Evolutionary conservation across 2,888 invertebrate species (phyloP).

Genomic region (Mythimna lalbum): DNA sequence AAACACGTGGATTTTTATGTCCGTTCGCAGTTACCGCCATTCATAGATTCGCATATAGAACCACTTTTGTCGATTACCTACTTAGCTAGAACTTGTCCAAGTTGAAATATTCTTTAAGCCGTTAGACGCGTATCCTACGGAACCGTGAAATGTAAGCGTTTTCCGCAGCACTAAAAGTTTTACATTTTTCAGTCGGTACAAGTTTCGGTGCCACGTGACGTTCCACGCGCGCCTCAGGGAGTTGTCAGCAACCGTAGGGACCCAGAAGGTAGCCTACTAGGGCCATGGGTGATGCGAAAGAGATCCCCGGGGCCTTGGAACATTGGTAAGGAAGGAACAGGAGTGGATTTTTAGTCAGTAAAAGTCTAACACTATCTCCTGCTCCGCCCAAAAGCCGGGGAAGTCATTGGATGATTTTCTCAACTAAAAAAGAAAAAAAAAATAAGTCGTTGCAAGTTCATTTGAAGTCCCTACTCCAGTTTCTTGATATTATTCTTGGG

Average conservation of each 20-base stretch:
- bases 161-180: slow-evolving; percentile 20
- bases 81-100: slow-evolving; percentile 53
- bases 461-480: slow-evolving; percentile 9
- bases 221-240: too few species aligned
- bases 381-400: too few species aligned
- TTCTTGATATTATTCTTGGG: slow-evolving; percentile 10
- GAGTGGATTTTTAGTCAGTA: too few species aligned
- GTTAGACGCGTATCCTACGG: slow-evolving; percentile 16
- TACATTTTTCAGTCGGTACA: slow-evolving; percentile 19
- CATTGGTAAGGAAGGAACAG: too few species aligned
- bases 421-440: too few species aligned
- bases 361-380: too few species aligned
- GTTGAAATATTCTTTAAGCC: slow-evolving; percentile 31
- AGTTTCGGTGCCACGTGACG: too few species aligned
- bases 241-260: too few species aligned
- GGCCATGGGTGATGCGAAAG: too few species aligned
- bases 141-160: slow-evolving; percentile 27
- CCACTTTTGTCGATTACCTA: slow-evolving; percentile 73
- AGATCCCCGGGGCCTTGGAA: too few species aligned
- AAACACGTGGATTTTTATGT: slow-evolving; percentile 90
- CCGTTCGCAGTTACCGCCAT: slow-evolving; percentile 79
- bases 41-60: slow-evolving; percentile 73
- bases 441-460: slow-evolving; percentile 15
- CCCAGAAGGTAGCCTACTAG: too few species aligned
- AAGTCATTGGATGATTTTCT: too few species aligned